A percentile compares a stretch with the other conserved stretches of the same genome.
Evolutionary conservation across 2,797 vertebrate species (phyloP).

Genomic region (Ispidina picta): DNA sequence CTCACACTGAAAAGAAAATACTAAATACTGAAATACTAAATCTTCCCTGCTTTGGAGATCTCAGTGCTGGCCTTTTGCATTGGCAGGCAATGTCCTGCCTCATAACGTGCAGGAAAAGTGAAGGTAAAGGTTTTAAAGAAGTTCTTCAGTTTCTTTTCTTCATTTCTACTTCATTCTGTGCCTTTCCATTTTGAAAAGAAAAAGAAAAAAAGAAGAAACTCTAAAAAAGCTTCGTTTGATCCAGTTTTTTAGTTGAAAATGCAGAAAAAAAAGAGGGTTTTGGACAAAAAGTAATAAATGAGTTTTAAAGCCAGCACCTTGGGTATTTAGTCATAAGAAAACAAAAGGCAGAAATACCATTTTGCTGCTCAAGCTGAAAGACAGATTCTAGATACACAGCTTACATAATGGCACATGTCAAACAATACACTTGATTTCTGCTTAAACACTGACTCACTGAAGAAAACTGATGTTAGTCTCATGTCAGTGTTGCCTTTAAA

Average conservation of each 20-base stretch:
- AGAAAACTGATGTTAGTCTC: not conserved
- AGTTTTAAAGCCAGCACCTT: not conserved
- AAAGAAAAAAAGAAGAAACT: not conserved
- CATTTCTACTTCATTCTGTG: not conserved
- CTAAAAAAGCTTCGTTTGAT: not conserved
- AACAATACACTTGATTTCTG: conserved; percentile 27
- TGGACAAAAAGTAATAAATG: not conserved
- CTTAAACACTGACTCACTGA: conserved; percentile 21
- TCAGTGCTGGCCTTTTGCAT: not conserved
- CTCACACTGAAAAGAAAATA: not conserved
- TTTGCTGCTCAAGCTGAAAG: conserved; percentile 1
- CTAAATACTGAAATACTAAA: not conserved
- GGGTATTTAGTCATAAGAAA: not conserved
- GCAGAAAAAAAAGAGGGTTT: not conserved
- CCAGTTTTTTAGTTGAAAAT: not conserved
- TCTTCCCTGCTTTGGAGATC: not conserved
- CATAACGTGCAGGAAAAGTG: not conserved
- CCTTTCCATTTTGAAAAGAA: not conserved
- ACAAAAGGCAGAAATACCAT: conserved; percentile 15
- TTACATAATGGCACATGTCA: conserved; percentile 43
- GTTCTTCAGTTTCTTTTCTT: not conserved
- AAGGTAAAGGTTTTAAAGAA: not conserved
- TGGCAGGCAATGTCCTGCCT: not conserved
- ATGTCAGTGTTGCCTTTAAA: conserved; percentile 16
- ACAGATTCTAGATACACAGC: conserved; percentile 3